Evolutionary conservation across 1,140 invertebrate genomes (phyloP).

Genomic region (Tribolium madens): DNA sequence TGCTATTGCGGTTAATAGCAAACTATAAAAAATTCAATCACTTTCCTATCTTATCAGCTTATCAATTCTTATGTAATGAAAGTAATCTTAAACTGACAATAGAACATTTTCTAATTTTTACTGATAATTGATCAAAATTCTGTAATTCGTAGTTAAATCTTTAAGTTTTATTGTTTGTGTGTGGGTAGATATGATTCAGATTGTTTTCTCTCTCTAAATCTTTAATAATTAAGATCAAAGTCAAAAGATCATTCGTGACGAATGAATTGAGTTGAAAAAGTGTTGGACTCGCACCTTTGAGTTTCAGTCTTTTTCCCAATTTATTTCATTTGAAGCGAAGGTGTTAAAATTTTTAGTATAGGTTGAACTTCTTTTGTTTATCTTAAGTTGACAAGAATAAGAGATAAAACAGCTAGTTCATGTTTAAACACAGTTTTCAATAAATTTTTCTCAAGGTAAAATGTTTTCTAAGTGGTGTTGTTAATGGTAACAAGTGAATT

Average conservation of each 20-base stretch:
- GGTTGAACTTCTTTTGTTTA: too few relatives aligned
- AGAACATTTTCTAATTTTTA: not conserved
- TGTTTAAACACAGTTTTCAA: too few relatives aligned
- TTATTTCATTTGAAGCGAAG: not conserved
- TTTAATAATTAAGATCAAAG: not conserved
- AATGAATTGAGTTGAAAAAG: not conserved
- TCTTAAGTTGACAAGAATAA: too few relatives aligned
- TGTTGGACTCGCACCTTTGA: not conserved
- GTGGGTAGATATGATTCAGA: too few relatives aligned
- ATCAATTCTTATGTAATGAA: not conserved
- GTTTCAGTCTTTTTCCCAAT: not conserved
- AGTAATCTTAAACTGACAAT: not conserved
- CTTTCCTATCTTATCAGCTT: not conserved
- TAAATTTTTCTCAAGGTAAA: too few relatives aligned
- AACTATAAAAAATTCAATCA: not conserved
- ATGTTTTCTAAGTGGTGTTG: too few relatives aligned
- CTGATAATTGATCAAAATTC: not conserved
- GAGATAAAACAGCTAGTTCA: too few relatives aligned
- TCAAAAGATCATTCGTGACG: slow-evolving; percentile 1
- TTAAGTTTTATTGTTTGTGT: not conserved
- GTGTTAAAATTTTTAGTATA: not conserved
- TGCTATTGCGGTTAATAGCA: not conserved
- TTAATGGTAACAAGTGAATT: too few relatives aligned
- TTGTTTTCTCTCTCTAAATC: too few relatives aligned
- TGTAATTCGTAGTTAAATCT: too few relatives aligned